Conservation (phyloP, 2,888 invertebrate species). For the Rhagonycha fulva region DNA sequence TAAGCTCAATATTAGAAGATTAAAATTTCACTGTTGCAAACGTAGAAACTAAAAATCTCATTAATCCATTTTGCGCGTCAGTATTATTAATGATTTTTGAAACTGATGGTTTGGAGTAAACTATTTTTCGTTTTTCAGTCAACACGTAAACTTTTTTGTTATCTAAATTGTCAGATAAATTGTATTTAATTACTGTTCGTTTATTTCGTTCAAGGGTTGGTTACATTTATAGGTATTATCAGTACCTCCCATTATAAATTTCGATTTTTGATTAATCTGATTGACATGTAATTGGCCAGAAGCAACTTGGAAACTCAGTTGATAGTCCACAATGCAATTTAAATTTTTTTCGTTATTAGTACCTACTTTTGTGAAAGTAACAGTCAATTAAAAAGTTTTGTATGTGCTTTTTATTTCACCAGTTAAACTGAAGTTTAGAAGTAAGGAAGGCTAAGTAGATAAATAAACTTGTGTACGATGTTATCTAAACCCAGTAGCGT, state of each 20-base stretch:
- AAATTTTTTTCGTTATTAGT: not conserved
- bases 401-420: not conserved
- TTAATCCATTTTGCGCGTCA: too few species aligned
- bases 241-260: not conserved
- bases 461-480: not conserved
- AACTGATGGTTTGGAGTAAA: too few species aligned
- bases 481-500: not conserved
- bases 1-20: too few species aligned
- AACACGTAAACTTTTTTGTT: too few species aligned
- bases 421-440: not conserved
- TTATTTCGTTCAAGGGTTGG: not conserved
- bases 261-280: not conserved
- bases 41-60: too few species aligned
- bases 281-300: not conserved
- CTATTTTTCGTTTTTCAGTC: not conserved
- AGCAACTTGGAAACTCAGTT: too few species aligned
- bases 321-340: not conserved
- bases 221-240: not conserved
- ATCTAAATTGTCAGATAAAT: not conserved
- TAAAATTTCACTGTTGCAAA: too few species aligned
- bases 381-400: not conserved
- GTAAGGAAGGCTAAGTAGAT: not conserved
- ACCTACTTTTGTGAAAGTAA: not conserved
- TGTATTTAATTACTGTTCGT: not conserved
- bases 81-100: too few species aligned